These are phyloP conservation scores for Rhagium mordax DNA, from an alignment of 2,888 invertebrate genomes.

Conservation along the genomic window DNA sequence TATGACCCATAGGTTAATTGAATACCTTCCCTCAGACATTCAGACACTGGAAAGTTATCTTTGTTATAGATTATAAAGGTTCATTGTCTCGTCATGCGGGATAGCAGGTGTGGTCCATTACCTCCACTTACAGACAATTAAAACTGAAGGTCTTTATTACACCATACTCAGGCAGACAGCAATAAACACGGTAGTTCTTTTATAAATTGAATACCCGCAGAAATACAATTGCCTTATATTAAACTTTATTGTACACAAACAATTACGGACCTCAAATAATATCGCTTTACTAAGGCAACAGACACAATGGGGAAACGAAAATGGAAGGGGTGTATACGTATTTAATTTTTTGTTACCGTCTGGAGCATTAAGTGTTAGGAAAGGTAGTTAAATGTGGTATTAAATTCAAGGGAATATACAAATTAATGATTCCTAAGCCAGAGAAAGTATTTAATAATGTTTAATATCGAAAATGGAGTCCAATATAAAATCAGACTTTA, in stretches of 20 bases:
- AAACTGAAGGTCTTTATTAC: conserved; percentile 62
- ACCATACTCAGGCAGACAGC: conserved; percentile 27
- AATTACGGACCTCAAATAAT: conserved; percentile 44
- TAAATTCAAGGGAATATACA: not conserved
- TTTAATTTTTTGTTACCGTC: conserved; percentile 6
- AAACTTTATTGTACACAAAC: conserved; percentile 60
- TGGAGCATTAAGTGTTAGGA: not conserved
- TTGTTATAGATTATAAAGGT: conserved; percentile 38
- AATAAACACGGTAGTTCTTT: conserved; percentile 50
- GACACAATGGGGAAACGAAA: conserved; percentile 3
- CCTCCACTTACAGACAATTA: conserved; percentile 67
- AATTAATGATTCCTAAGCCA: not conserved
- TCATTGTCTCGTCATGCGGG: conserved; percentile 61
- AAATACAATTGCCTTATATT: conserved; percentile 62
- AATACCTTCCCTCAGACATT: conserved; percentile 41
- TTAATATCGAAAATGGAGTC: no score
- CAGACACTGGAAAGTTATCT: conserved; percentile 34
- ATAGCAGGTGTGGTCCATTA: conserved; percentile 68
- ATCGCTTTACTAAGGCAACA: conserved; percentile 1
- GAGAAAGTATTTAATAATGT: no score
- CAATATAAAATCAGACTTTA: no score
- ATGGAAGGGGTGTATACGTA: not conserved
- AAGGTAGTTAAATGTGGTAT: not conserved
- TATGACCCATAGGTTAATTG: conserved; percentile 50
- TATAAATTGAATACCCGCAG: conserved; percentile 63